Evolutionary conservation across 2,888 invertebrate species (phyloP), one percentile per base, ranked within the genome.

Genomic region (Lysandra bellargus): DNA sequence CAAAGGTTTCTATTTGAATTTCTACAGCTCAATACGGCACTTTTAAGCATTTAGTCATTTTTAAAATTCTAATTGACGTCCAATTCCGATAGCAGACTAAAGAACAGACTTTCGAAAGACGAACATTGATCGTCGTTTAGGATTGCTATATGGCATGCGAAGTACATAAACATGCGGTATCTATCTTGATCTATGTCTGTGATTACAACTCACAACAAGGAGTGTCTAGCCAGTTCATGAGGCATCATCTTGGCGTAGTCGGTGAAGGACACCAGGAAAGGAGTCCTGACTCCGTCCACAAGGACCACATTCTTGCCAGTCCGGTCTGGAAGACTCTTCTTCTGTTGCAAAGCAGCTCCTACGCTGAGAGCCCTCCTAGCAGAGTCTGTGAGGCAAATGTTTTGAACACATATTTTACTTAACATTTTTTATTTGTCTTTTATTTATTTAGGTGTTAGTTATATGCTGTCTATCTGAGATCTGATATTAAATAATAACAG

Each of bases 261-360:
- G 0, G 99, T 99, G 80, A 99, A 99, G 30, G 99, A 98, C 82
- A 97, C 91, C 74, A 99, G 95, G 93, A 99, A 99, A 1, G 99
- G 99, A 2, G 99, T 99, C 74, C 99, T 96, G 49, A 99, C 98
- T 79, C 98, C 99, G 92, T 99, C 99, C n/a, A 99, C 97, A 80
- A 99, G 96, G 33, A 99, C 99, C 84, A 99, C 97, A 95, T 99
- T 98, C 89, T 97, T 96, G 80, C 97, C 96, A 0, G 95, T 96
- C 85, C 95, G 95, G 85, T 96, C 96, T 3, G 95, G 91, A 5
- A 96, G 88, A 1, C 94, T 94, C 87, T 96, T 96, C 86, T 95
- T 95, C 82, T 91, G 91, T 78, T 95, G 94, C 69, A 95, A 86
- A 4, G 94, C 92, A 75, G 91, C 91, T 40, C 95, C 95, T 1